phyloP scores from a whole-genome alignment of 2,113 vertebrate species.

The Arenaria interpres region DNA sequence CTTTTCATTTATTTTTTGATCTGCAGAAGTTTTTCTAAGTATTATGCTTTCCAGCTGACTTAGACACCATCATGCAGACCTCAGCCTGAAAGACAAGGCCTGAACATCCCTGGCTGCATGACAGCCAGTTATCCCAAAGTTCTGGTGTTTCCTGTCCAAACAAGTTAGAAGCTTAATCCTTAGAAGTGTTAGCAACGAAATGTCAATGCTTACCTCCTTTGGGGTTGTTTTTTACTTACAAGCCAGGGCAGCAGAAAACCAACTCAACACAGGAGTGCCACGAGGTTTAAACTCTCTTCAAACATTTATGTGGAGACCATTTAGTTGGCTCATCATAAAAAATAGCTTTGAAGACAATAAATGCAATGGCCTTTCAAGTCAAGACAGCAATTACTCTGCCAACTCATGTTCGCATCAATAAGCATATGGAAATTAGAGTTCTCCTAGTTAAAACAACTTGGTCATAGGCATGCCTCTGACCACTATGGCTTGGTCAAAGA shows the following conservation, averaged over 20 bases:
- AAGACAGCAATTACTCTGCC: background rate
- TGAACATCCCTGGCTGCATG: rapidly evolving
- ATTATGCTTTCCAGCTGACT: background rate
- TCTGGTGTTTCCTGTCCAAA: background rate
- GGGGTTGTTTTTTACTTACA: background rate
- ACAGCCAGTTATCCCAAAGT: background rate
- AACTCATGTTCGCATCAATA: background rate
- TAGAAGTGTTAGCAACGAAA: background rate
- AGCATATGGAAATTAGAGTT: background rate
- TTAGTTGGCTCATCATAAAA: background rate
- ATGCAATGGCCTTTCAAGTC: background rate
- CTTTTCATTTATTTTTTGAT: background rate
- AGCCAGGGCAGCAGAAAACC: background rate
- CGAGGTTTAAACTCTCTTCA: background rate
- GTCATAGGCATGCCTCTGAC: background rate
- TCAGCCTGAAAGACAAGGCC: background rate
- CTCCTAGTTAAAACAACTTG: background rate
- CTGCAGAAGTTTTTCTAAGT: background rate
- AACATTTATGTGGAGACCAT: background rate
- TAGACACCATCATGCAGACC: background rate
- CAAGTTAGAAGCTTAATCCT: background rate
- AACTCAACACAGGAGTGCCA: background rate
- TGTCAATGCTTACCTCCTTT: background rate
- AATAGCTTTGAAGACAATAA: background rate
- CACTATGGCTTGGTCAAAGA: background rate